Percentiles rank a stretch among this genome's conserved stretches.
Conservation (phyloP, 2,797 vertebrate species). For the Acanthurus leucopareius region DNA sequence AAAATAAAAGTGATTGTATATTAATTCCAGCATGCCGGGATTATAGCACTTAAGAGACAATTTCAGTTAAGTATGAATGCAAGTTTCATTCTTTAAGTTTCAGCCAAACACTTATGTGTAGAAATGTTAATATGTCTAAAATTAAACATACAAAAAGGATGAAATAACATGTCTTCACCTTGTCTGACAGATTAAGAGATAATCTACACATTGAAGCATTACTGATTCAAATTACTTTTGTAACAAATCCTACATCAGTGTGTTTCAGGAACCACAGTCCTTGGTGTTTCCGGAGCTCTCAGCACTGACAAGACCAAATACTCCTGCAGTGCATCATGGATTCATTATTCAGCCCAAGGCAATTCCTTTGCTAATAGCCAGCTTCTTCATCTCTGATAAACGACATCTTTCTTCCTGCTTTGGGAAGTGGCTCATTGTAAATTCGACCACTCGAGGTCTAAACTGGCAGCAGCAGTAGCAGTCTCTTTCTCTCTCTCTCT, state of each 20-base stretch:
- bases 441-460: constrained; percentile 57
- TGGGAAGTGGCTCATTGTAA: constrained; percentile 51
- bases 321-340: constrained; percentile 44
- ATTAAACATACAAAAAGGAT: constrained; percentile 18
- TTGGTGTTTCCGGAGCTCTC: constrained; percentile 28
- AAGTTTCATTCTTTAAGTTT: constrained; percentile 36
- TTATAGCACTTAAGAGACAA: background rate
- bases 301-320: constrained; percentile 42
- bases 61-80: constrained; percentile 13
- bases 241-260: constrained; percentile 10
- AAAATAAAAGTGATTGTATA: constrained; percentile 6
- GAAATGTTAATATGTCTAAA: constrained; percentile 36
- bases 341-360: constrained; percentile 44
- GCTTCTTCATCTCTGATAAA: constrained; percentile 54
- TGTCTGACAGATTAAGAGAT: constrained; percentile 16
- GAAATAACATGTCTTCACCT: constrained; percentile 16
- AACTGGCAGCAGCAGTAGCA: constrained; percentile 31
- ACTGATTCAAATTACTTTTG: constrained; percentile 1
- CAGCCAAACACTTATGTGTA: constrained; percentile 30
- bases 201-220: background rate
- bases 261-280: constrained; percentile 31
- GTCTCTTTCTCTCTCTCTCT: background rate
- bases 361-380: constrained; percentile 49
- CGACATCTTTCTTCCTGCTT: constrained; percentile 29
- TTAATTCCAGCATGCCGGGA: constrained; percentile 23